Evolutionary conservation across 2,888 invertebrate species (phyloP).

Genomic region (Nemoura dubitans): DNA sequence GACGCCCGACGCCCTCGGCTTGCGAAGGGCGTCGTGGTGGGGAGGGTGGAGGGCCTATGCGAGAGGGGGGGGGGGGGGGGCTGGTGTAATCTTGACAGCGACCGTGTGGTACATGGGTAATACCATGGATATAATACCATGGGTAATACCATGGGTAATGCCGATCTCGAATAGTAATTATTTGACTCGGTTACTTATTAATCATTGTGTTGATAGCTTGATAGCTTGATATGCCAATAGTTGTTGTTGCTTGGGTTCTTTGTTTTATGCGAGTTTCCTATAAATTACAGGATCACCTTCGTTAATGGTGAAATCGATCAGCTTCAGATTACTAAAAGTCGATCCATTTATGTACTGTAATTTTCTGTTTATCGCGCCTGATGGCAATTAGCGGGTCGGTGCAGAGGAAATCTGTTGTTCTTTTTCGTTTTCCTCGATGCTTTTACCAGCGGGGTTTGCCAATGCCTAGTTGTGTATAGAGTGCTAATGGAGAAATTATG

Average conservation of each 20-base stretch:
- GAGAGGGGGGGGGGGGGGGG: background rate
- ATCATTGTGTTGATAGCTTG: background rate
- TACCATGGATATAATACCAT: too few relatives aligned
- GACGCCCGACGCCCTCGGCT: too few relatives aligned
- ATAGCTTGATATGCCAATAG: too few relatives aligned
- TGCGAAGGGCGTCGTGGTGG: too few relatives aligned
- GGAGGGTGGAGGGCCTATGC: conserved; percentile 1
- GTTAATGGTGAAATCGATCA: background rate
- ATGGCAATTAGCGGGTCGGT: background rate
- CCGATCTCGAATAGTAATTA: background rate
- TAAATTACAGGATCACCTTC: background rate
- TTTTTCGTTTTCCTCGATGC: background rate
- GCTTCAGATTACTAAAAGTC: background rate
- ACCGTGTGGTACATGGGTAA: background rate
- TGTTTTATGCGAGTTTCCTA: background rate
- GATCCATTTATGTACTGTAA: background rate
- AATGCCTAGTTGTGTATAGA: background rate
- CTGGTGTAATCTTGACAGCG: background rate
- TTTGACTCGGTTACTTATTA: background rate
- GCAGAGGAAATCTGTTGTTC: background rate
- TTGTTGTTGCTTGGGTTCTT: background rate
- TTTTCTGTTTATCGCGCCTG: background rate
- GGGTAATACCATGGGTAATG: too few relatives aligned
- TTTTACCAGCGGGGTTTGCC: background rate
- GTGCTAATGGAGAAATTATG: conserved; percentile 47